Base-by-base conservation (phyloP, 2,797 vertebrate species). In the Dallia pectoralis region DNA sequence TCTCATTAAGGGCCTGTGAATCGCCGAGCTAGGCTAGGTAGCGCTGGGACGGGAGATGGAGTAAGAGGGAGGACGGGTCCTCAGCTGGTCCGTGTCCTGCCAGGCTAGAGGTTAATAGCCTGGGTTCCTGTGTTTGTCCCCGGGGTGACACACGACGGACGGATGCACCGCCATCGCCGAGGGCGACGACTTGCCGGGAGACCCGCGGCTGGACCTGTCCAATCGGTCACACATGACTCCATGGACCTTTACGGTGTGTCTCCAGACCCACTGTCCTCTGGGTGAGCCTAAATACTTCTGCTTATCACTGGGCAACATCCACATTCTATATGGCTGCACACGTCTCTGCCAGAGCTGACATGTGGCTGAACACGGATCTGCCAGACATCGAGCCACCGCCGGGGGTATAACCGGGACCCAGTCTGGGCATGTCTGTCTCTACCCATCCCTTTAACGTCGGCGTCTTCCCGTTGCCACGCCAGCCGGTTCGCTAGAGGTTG, bases 21-120 rank as follows among this genome's bases (percentile, higher is more conserved):
- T 8, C 19, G 51, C 19, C n/a, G 51, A 22, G 51, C 19, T 56
- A 22, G 51, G 19, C 19, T 19, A 19, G 6, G 49, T 53, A 53
- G 5, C 19, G 49, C n/a, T n/a, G 65, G n/a, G 33, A 66, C 47
- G 25, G 44, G 30, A 27, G 22, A 14, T 64, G 12, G 4, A 68
- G 70, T 18, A 7, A 22, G 64, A 71, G 80, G 12, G n/a, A 51
- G 27, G 16, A 65, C 18, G 69, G 85, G 80, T 85, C 85, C 81
- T 85, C 85, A 83, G 86, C 87, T n/a, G 80, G 74, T 74, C 83
- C 29, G 59, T 77, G 86, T 90, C 86, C 84, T 84, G 76, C 56
- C 16, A 73, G 18, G 77, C 85, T 83, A 82, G 87, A 90, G 89
- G 89, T 89, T 90, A 90, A 90, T 90, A 90, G 87, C 87, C 87